Base-by-base conservation (phyloP, 2,888 invertebrate genomes). In the Cryptocephalus primarius region DNA sequence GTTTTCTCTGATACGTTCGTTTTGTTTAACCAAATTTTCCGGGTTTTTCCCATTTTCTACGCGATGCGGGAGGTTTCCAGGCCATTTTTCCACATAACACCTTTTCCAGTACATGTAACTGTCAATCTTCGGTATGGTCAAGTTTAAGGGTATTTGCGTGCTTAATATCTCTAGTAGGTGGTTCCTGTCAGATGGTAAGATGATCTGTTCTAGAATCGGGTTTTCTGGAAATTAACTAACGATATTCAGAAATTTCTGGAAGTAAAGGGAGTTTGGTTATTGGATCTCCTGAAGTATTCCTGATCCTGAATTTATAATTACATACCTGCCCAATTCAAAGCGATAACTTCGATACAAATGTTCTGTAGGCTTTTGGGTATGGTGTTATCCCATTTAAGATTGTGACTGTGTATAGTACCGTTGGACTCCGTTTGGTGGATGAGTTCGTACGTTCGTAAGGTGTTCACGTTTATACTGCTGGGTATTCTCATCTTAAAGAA, bases 21-120 rank as follows among this genome's bases (percentile, higher is more conserved):
- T 40, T 48, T 47, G 11, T 22, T 22, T 22, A 6, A 22, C 22
- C 6, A 22, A 22, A 6, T 2, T 6, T 22, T 22, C 22, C 6
- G 3, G 22, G 22, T 22, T 22, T 22, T 22, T 22, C 6, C 3
- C 22, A 2, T 22, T 22, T 22, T 22, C 22, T 51, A 52, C 43
- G 9, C 48, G 40, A 40, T 51, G 48, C 6, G 60, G 56, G 13
- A 56, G 46, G 12, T 49, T 43, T 32, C 59, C 58, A 1, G 67
- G 65, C 68, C 66, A 68, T 32, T 60, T 57, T 42, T 54, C 46
- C 11, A 59, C 13, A 44, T 58, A 66, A 48, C 65, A 64, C 50
- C 60, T 58, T 50, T 62, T 58, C 68, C 68, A 68, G 47, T 65
- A 68, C 41, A 61, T 47, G 48, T 66, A 63, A 41, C 65, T 60